Evolutionary conservation across 1,140 invertebrate genomes (phyloP).

Genomic region (Pseudomyrmex cubaensis): DNA sequence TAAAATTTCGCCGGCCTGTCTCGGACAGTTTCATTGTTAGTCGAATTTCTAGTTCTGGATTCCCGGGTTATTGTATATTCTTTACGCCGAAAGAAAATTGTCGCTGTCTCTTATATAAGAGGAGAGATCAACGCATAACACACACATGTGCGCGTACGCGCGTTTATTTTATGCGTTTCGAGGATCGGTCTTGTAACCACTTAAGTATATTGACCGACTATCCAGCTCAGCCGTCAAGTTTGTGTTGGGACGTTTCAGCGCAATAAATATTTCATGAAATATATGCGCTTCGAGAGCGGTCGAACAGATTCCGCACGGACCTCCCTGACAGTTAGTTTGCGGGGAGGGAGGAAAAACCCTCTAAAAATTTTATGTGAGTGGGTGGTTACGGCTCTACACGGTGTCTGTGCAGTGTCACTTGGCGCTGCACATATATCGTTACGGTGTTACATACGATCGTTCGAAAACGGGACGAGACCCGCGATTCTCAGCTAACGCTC

Average conservation of each 20-base stretch:
- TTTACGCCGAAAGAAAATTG: neutral
- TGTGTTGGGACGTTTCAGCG: neutral
- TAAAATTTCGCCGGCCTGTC: no score
- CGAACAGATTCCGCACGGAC: conserved; percentile 5
- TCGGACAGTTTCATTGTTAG: no score
- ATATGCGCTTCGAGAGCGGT: neutral
- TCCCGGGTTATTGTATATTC: no score
- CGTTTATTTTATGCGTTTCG: neutral
- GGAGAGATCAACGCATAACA: no score
- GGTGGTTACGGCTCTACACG: conserved; percentile 65
- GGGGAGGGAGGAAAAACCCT: conserved; percentile 10
- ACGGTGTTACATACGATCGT: neutral
- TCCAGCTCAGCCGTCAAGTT: neutral
- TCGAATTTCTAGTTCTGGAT: no score
- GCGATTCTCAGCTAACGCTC: conserved; percentile 16
- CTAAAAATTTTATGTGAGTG: conserved; percentile 56
- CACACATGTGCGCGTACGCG: no score
- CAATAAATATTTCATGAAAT: conserved; percentile 39
- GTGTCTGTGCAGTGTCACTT: conserved; percentile 79
- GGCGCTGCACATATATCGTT: conserved; percentile 49
- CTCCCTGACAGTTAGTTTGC: conserved; percentile 4
- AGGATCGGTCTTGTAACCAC: neutral
- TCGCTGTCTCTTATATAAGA: neutral
- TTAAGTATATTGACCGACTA: neutral
- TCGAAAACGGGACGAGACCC: conserved; percentile 4